phyloP scores from a whole-genome alignment of 2,113 vertebrate species.

The Onychostoma macrolepis region DNA sequence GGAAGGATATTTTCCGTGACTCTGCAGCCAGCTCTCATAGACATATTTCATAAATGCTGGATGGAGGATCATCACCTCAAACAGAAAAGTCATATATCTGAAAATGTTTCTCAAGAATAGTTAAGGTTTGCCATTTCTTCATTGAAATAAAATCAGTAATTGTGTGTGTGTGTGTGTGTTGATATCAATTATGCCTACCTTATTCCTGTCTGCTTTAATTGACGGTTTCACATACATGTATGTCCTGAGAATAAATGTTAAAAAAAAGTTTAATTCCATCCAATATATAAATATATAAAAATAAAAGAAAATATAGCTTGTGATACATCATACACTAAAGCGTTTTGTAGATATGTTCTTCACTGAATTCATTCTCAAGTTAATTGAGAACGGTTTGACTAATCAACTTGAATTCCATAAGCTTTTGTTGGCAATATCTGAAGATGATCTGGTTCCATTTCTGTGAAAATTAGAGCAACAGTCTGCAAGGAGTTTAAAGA shows the following conservation, averaged over 20 bases:
- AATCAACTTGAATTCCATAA: too few relatives aligned
- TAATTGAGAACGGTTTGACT: too few relatives aligned
- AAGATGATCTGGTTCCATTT: too few relatives aligned
- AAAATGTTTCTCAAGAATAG: neutral
- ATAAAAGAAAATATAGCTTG: too few relatives aligned
- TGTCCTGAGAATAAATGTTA: neutral
- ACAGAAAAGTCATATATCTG: neutral
- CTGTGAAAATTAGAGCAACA: too few relatives aligned
- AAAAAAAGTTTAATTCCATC: neutral
- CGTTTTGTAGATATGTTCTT: too few relatives aligned
- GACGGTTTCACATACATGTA: neutral
- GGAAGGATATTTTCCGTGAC: neutral
- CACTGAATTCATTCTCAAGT: too few relatives aligned
- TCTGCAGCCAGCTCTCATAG: conserved; percentile 21
- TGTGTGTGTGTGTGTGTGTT: too few relatives aligned
- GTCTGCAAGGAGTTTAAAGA: too few relatives aligned
- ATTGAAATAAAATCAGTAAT: neutral
- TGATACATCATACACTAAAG: too few relatives aligned
- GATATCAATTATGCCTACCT: neutral
- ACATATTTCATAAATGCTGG: conserved; percentile 37
- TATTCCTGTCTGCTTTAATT: neutral
- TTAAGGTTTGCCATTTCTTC: neutral
- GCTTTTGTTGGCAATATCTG: too few relatives aligned
- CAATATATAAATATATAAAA: neutral
- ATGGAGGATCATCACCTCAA: conserved; percentile 45